Conservation (phyloP, 2,888 invertebrate species). For the Vannuccia rotundouncinata region DNA sequence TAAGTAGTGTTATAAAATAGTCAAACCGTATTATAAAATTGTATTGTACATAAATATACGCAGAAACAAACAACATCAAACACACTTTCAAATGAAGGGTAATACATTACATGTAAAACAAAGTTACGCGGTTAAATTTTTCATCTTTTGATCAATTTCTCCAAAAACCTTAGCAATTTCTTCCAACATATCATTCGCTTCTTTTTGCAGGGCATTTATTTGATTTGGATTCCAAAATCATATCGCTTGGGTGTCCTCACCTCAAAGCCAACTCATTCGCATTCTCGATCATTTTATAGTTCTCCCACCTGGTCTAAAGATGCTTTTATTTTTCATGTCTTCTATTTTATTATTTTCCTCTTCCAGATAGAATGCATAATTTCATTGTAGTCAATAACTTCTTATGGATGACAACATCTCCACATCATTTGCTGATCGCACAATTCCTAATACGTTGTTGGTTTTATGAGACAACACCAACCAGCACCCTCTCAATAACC, state of each 20-base stretch:
- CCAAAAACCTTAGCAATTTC: neutral
- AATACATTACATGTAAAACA: neutral
- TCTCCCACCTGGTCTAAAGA: neutral
- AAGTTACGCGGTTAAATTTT: neutral
- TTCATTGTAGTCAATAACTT: neutral
- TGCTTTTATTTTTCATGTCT: neutral
- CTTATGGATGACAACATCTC: neutral
- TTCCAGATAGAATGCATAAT: neutral
- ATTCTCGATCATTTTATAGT: neutral
- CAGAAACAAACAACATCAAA: too few species aligned
- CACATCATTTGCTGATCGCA: neutral
- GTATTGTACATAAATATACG: too few species aligned
- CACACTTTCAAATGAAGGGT: too few species aligned
- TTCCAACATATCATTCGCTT: neutral
- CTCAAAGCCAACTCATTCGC: neutral
- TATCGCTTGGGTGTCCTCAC: neutral
- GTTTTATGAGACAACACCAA: slow-evolving; percentile 1
- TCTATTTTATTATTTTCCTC: too few species aligned
- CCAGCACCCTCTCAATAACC: slow-evolving; percentile 5
- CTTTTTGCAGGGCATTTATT: neutral
- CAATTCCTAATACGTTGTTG: slow-evolving; percentile 1
- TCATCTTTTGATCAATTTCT: neutral
- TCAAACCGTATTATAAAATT: too few species aligned
- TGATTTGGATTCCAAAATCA: neutral
- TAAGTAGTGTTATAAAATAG: too few species aligned